These are phyloP conservation scores for Penaeus japonicus DNA, from an alignment of 1,140 invertebrate genomes.

Conservation along the genomic window DNA sequence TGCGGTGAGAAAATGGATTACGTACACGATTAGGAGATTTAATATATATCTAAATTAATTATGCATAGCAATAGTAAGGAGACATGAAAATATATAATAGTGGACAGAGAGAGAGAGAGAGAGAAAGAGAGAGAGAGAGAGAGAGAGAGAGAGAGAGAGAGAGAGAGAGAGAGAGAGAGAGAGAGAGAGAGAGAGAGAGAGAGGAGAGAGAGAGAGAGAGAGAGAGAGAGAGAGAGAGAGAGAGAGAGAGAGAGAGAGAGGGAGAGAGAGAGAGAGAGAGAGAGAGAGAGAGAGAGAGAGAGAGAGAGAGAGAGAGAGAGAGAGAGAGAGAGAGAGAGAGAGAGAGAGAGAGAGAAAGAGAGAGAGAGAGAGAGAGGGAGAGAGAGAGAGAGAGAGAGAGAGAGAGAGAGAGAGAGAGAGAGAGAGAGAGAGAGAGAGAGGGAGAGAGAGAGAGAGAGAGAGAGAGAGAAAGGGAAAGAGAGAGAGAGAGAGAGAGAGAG, in stretches of 20 bases:
- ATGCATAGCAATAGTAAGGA: no score
- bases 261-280: neutral
- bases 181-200: neutral
- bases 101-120: neutral
- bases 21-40: no score
- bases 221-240: neutral
- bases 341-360: neutral
- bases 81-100: neutral
- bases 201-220: neutral
- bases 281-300: no score
- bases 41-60: no score
- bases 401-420: no score
- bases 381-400: slow-evolving; percentile 12
- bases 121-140: no score
- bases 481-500: neutral
- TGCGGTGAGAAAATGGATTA: no score
- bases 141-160: neutral
- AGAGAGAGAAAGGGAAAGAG: neutral
- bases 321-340: neutral
- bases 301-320: neutral
- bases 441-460: no score
- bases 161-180: neutral
- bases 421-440: no score
- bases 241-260: slow-evolving; percentile 25
- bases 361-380: neutral